Base-by-base conservation (phyloP, 92 coral and sea anemone genomes). In the Palythoa heliodiscus region DNA sequence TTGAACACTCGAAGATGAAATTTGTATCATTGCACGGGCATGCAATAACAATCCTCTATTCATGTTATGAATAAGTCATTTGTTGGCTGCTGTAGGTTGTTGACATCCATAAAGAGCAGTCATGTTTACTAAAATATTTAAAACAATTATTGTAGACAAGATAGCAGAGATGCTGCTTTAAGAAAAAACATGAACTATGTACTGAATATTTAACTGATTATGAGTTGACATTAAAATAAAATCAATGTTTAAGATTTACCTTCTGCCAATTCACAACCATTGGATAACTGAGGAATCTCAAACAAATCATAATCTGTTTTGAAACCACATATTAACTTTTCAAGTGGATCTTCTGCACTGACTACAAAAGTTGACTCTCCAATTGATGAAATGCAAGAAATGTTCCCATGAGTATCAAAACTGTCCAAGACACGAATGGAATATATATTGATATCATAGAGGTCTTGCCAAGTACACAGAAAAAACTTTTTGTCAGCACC, bases 401-500 rank as follows among this genome's bases (percentile, higher is more conserved):
- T 80, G 7, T 43, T 80, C 15, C 84, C 84, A 66, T 80, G 73
- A 7, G 74, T 80, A 43, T 64, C 63, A n/a, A 80, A 66, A 25
- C 74, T 80, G 43, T 64, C 84, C 74, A 55, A 64, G 39, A 67
- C 23, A 20, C 43, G 23, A 19, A 66, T 8, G 11, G 11, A 20
- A 47, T 40, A 64, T 23, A 64, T 66, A 29, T 48, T 23, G 74
- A 80, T 73, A 64, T 80, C 17, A 66, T 47, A 14, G 16, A 80
- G 40, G 40, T 80, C 73, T 15, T 66, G 29, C 84, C 84, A 80
- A 3, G 73, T 64, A 52, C 74, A 80, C 12, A 67, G 60, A 66
- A 80, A 24, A 40, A 80, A 24, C 74, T 80, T 80, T 47, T 22
- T 80, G 14, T 75, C 73, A 11, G 63, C 84, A 67, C 84, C 58